Base-by-base conservation (phyloP, 2,888 invertebrate genomes). In the Euphydryas editha region DNA sequence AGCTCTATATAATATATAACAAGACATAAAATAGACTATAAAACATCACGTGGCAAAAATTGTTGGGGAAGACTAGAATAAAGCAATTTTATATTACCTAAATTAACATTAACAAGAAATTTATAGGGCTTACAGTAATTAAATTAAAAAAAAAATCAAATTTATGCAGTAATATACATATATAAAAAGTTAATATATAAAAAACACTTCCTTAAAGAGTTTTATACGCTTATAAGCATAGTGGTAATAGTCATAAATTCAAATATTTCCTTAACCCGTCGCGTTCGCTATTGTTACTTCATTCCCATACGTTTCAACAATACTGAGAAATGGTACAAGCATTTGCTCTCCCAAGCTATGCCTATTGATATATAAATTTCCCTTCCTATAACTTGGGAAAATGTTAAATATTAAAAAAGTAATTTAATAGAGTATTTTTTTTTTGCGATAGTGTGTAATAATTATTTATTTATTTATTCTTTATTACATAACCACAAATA, bases 291-390 rank as follows among this genome's bases (percentile, higher is more conserved):
- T 57, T 57, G 57, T 62, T 62, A 24, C n/a, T 39, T 39, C 57
- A 49, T 47, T 54, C 54, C 49, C 57, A 24, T 49, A 49, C 20
- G 47, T 24, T 37, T 37, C 56, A 56, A 67, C 67, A 67, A 63
- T 67, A 6, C 55, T 67, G 67, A 59, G 67, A 67, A 67, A 56
- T 44, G 21, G n/a, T 54, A 20, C 11, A 24, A 21, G 30, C 54
- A 11, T 49, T 39, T 36, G 47, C 63, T 67, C 18, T 47, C 67
- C 59, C 67, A 63, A 46, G 65, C 62, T 47, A 49, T 39, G 57
- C 47, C 49, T 62, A 62, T 57, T 62, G 57, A 57, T 62, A 57
- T 20, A 20, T 30, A 44, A 54, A 44, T 62, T 36, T 24, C 21
- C n/a, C 10, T 39, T 6, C 24, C n/a, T 37, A 47, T 36, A 47